Evolutionary conservation across 2,888 invertebrate genomes (phyloP), one percentile per base, ranked within the genome.

Genomic region (Pseudoips prasinana): DNA sequence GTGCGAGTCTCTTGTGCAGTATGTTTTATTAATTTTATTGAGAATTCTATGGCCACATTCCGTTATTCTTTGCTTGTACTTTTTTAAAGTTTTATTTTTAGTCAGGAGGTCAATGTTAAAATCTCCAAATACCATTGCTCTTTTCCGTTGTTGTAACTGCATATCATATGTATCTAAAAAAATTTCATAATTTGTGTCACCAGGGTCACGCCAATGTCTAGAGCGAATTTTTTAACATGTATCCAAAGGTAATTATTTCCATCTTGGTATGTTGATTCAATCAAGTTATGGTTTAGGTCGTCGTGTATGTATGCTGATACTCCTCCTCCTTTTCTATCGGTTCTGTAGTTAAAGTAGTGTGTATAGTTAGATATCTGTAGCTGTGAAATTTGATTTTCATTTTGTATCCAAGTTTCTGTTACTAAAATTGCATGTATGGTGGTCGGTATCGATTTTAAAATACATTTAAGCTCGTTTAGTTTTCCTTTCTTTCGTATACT

Each of bases 261-360:
- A 10, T 17, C 30, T n/a, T 17, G 17, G 9, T 30, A 30, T 1
- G 17, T 30, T 7, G 30, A 30, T 24, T 30, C 24, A 7, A 7
- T 19, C 3, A 30, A 3, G n/a, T 17, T 30, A 8, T 30, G 30
- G 18, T 30, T 24, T 29, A 29, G 8, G 2, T 23, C 9, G 8
- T 29, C 23, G 18, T 29, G 29, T 22, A 29, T 29, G n/a, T 22
- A 32, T 1, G 25, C 25, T 8, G 29, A 29, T 7, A 32, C 32
- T 22, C 26, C 32, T 7, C 32, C 32, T 17, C 32, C 32, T 32
- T 22, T 26, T 9, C n/a, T 17, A 8, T 29, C 20, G 1, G 20
- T 36, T 23, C 30, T 36, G 9, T 31, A 27, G 9, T 26, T 26
- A n/a, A 22, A 30, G 6, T 30, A 19, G 9, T 34, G 28, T n/a